phyloP scores from a whole-genome alignment of 2,888 invertebrate species.

The Sphinx pinastri region DNA sequence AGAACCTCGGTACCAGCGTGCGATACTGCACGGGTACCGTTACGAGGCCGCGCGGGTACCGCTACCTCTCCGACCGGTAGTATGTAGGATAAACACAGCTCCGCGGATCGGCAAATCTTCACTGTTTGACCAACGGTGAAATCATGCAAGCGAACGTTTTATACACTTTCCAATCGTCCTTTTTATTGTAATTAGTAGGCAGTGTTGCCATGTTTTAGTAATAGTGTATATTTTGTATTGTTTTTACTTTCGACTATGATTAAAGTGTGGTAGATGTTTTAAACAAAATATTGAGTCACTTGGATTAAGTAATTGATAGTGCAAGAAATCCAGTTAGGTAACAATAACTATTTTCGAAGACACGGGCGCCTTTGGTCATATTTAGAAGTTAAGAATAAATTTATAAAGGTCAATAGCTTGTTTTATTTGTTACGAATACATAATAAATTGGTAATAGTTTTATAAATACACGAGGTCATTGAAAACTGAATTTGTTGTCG shows the following conservation, averaged over 20 bases:
- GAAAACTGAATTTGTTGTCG: too few species aligned
- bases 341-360: not conserved
- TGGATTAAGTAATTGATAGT: too few species aligned
- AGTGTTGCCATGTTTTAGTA: not conserved
- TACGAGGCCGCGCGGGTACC: slow-evolving; percentile 64
- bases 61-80: slow-evolving; percentile 65
- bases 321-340: not conserved
- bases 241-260: too few species aligned
- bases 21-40: slow-evolving; percentile 47
- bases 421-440: too few species aligned
- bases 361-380: too few species aligned
- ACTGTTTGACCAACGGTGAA: slow-evolving; percentile 18
- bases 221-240: too few species aligned
- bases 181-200: not conserved
- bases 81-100: not conserved
- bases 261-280: too few species aligned
- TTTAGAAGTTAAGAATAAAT: too few species aligned
- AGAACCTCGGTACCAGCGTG: slow-evolving; percentile 1
- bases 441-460: too few species aligned
- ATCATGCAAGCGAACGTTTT: not conserved
- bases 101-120: not conserved
- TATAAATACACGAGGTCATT: not conserved
- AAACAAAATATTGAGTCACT: too few species aligned
- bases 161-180: slow-evolving; percentile 7
- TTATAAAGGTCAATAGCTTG: too few species aligned